Base-by-base conservation (phyloP, 53 echinoderm and acorn worm genomes). In the Echinarachnius parma region DNA sequence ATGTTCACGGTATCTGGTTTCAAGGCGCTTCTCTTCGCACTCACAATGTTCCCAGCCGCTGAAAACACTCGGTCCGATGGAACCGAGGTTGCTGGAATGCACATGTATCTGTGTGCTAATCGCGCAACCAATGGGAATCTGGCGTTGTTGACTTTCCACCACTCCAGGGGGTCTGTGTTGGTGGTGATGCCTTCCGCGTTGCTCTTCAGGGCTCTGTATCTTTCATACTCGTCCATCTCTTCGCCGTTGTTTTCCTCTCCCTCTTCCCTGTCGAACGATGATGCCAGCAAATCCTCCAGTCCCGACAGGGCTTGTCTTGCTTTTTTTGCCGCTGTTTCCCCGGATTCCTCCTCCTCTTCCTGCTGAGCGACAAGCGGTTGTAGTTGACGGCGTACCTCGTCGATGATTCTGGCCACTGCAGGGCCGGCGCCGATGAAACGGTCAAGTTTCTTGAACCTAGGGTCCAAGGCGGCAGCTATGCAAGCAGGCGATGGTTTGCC, bases 11-110 rank as follows among this genome's bases (percentile, higher is more conserved):
- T 75, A 7, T 64, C 63, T 2, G 82, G 28, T 10, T 48, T 15
- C 0, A 81, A 39, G 28, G 60, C 60, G 37, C 70, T 71, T 4
- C 75, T 13, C n/a, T 76, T 82, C 11, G 24, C 19, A 8, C 5
- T 64, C 0, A 82, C 76, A 27, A 77, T 65, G 9, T 82, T 82
- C 5, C 77, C 76, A 4, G 65, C 82, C 10, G 35, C 28, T 10
- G 76, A 76, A 46, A 82, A 58, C 20, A 76, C 65, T 24, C 76
- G 31, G 20, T 76, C 82, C 20, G 76, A 76, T 23, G 76, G 82
- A 9, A 82, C 82, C 5, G 82, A 76, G 1, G 82, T 82, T 3
- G 65, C 75, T 3, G 66, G 76, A 3, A 58, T 32, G 1, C 23
- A 23, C 13, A 65, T 33, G 53, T 26, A 56, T 45, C 31, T 28